Percentiles rank a stretch among this genome's conserved stretches.
phyloP scores from a whole-genome alignment of 2,797 vertebrate species.

The Tympanoctomys barrerae region DNA sequence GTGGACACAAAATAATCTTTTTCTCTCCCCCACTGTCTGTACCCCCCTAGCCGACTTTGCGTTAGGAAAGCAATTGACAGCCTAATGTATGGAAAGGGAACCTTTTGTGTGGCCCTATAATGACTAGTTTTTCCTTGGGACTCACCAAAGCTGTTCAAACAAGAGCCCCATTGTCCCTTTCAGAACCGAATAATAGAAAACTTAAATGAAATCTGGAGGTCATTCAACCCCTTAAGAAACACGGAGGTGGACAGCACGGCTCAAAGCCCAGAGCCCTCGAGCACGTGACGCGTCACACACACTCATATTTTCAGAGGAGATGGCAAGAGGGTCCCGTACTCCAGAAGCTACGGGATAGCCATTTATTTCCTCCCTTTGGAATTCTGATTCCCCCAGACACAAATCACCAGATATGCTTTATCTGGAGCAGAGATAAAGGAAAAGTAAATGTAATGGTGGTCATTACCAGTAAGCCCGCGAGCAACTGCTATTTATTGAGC shows the following conservation, averaged over 20 bases:
- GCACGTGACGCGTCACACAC: constrained; percentile 48
- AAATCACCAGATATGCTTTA: not conserved
- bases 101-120: constrained; percentile 89
- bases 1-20: constrained; percentile 87
- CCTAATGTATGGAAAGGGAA: constrained; percentile 89
- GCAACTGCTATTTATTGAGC: not conserved
- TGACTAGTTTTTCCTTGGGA: constrained; percentile 88
- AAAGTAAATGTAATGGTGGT: not conserved
- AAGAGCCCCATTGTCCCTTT: constrained; percentile 90
- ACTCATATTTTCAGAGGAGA: constrained; percentile 72
- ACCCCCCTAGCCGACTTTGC: constrained; percentile 82
- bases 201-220: constrained; percentile 90
- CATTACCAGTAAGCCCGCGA: fast-evolving
- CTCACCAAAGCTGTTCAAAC: constrained; percentile 89
- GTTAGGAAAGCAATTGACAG: constrained; percentile 88
- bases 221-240: constrained; percentile 87
- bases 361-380: not conserved
- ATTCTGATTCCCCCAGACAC: not conserved
- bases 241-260: constrained; percentile 82
- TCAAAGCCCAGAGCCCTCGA: constrained; percentile 71
- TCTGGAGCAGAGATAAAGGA: not conserved
- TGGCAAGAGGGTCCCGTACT: not conserved
- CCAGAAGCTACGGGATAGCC: fast-evolving
- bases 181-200: constrained; percentile 88
- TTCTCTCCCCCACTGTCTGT: constrained; percentile 68